A percentile compares a stretch with the other conserved stretches of the same genome.
These are phyloP conservation scores for Euzophera pinguis DNA, from an alignment of 2,888 invertebrate species.

Conservation along the genomic window DNA sequence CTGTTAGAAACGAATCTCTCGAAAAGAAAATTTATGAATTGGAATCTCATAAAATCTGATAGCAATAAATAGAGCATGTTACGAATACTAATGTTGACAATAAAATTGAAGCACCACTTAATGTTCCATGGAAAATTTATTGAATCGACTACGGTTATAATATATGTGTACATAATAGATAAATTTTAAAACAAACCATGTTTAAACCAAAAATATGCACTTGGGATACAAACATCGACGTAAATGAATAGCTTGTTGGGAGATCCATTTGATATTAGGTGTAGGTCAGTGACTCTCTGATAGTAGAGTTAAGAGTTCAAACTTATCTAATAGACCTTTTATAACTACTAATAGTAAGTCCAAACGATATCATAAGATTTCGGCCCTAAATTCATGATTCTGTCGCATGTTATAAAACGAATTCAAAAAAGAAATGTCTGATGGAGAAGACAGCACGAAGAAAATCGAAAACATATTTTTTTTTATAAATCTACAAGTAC, in stretches of 20 bases:
- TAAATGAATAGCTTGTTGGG: background rate
- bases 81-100: conserved; percentile 25
- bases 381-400: too few species aligned
- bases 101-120: conserved; percentile 28
- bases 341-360: too few species aligned
- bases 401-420: too few species aligned
- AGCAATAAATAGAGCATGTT: conserved; percentile 21
- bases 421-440: too few species aligned
- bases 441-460: too few species aligned
- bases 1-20: background rate
- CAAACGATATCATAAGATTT: too few species aligned
- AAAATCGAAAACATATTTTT: too few species aligned
- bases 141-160: conserved; percentile 14
- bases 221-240: too few species aligned
- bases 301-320: too few species aligned
- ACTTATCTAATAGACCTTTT: too few species aligned
- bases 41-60: conserved; percentile 19
- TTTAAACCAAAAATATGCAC: background rate
- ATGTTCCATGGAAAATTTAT: conserved; percentile 19
- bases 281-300: too few species aligned
- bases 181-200: background rate
- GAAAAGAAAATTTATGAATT: conserved; percentile 14
- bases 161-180: background rate
- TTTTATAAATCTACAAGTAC: too few species aligned
- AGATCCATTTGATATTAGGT: background rate